Conservation (phyloP, 2,113 vertebrate genomes). For the Craseonycteris thonglongyai region DNA sequence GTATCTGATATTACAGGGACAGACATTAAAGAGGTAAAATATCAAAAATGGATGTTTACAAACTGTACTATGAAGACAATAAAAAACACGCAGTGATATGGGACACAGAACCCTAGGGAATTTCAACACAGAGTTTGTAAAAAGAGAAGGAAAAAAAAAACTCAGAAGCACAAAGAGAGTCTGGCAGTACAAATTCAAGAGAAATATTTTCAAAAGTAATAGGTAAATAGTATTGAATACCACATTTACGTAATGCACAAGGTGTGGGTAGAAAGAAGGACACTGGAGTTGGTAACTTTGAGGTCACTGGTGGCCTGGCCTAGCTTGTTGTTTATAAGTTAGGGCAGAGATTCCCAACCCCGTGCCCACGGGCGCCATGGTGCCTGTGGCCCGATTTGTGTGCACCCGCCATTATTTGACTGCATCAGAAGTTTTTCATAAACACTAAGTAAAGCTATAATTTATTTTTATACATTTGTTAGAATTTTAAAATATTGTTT, state of each 20-base stretch:
- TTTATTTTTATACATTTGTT: too few species aligned
- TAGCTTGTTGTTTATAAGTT: neutral
- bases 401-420: too few species aligned
- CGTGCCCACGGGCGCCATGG: too few species aligned
- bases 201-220: neutral
- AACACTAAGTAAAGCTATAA: too few species aligned
- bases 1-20: neutral
- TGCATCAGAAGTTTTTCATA: too few species aligned
- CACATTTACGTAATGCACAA: neutral
- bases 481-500: too few species aligned
- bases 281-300: neutral
- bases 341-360: too few species aligned
- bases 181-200: neutral
- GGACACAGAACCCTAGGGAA: neutral
- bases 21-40: neutral
- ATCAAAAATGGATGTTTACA: neutral
- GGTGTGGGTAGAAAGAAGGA: neutral
- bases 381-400: too few species aligned
- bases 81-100: neutral
- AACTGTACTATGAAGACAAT: neutral
- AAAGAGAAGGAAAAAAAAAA: neutral
- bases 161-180: neutral
- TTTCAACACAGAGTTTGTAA: neutral
- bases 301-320: neutral
- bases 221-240: neutral